Conservation (phyloP, 2,888 invertebrate species). For the Sarcophaga rosellei region DNA sequence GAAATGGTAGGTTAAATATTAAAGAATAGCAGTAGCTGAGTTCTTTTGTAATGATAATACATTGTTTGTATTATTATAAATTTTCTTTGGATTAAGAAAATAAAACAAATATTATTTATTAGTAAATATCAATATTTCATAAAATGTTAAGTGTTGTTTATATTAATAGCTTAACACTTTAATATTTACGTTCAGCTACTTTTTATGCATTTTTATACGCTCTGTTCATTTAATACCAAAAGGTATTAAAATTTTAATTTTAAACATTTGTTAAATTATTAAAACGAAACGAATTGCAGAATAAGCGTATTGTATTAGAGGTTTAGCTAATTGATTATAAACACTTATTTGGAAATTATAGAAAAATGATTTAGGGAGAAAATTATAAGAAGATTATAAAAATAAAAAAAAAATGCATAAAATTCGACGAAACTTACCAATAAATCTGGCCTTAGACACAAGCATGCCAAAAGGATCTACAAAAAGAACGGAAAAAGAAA, state of each 20-base stretch:
- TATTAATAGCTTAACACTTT: not conserved
- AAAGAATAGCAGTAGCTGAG: not conserved
- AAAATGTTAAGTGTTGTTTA: not conserved
- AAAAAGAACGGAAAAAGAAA: constrained; percentile 83
- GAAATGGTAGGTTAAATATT: not conserved
- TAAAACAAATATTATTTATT: not conserved
- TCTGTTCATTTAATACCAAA: constrained; percentile 4
- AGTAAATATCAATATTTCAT: not conserved
- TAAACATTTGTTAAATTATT: not conserved
- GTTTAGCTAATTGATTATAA: constrained; percentile 35
- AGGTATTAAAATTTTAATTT: too few species aligned
- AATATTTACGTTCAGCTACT: constrained; percentile 27
- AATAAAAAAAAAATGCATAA: constrained; percentile 73
- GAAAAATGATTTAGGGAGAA: constrained; percentile 62
- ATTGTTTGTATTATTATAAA: too few species aligned
- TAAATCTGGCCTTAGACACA: constrained; percentile 89
- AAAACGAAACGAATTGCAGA: constrained; percentile 36
- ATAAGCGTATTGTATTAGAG: constrained; percentile 40
- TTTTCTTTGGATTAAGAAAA: too few species aligned
- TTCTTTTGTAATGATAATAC: not conserved
- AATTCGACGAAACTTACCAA: constrained; percentile 84
- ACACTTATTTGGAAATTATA: constrained; percentile 41
- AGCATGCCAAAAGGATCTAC: constrained; percentile 89
- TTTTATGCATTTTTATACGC: constrained; percentile 65
- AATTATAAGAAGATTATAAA: constrained; percentile 51